Conservation (phyloP, 64 coral and sea anemone species). For the Dendronephthya gigantea region DNA sequence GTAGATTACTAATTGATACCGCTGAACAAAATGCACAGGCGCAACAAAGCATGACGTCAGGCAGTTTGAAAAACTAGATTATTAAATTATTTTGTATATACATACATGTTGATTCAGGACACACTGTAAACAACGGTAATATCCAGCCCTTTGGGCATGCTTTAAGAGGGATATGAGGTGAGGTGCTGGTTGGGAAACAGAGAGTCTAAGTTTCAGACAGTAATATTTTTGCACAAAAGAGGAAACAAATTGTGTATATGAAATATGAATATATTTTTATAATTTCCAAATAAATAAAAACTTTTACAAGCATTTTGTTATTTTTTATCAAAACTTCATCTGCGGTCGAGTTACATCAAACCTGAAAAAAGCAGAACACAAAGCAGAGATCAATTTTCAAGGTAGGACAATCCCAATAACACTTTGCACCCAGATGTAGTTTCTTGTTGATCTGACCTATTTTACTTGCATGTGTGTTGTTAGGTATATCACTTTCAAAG, state of each 20-base stretch:
- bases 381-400: background rate
- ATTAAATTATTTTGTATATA: too few species aligned
- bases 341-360: background rate
- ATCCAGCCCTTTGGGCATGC: too few species aligned
- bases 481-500: too few species aligned
- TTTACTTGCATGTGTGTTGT: too few species aligned
- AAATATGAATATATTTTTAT: background rate
- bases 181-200: too few species aligned
- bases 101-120: too few species aligned
- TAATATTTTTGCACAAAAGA: too few species aligned
- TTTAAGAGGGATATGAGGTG: too few species aligned
- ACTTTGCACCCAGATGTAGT: too few species aligned
- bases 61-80: background rate
- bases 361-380: background rate
- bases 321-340: background rate
- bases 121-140: too few species aligned
- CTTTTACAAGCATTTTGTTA: background rate
- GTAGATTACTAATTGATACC: slow-evolving; percentile 72
- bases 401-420: background rate
- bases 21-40: slow-evolving; percentile 30
- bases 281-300: background rate
- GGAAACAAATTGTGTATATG: background rate
- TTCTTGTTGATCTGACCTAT: too few species aligned
- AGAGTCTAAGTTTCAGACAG: too few species aligned
- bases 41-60: background rate